These are phyloP conservation scores for Petrocephalus microphthalmus DNA, from an alignment of 2,113 vertebrate species.

Conservation along the genomic window DNA sequence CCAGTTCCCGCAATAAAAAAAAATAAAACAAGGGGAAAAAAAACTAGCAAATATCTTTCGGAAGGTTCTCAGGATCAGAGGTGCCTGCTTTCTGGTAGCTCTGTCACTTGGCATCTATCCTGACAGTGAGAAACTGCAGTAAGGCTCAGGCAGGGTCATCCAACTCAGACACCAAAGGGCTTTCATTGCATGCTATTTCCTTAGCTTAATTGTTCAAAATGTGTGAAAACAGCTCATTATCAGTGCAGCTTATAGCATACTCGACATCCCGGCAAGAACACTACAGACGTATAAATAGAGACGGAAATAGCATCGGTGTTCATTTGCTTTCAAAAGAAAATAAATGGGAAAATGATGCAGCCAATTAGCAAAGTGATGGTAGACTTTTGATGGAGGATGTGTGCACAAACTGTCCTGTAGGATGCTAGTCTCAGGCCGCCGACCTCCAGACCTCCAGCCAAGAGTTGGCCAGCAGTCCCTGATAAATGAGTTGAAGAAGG, in stretches of 20 bases:
- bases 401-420: neutral
- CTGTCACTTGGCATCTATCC: neutral
- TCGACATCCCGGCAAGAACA: no score
- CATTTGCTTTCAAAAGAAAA: neutral
- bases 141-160: neutral
- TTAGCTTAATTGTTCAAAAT: neutral
- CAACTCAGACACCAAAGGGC: neutral
- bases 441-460: neutral
- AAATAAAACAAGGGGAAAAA: neutral
- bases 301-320: neutral
- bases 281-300: neutral
- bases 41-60: neutral
- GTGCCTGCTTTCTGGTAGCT: neutral
- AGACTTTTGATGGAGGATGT: neutral
- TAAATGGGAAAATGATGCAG: neutral
- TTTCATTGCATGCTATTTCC: neutral
- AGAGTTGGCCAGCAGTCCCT: neutral
- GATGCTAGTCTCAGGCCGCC: neutral
- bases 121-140: neutral
- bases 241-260: neutral
- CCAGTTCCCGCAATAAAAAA: slow-evolving; percentile 5
- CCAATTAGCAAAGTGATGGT: neutral
- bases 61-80: neutral
- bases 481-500: no score
- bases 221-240: neutral